Evolutionary conservation across 2,888 invertebrate species (phyloP).

Genomic region (Catocala nupta): DNA sequence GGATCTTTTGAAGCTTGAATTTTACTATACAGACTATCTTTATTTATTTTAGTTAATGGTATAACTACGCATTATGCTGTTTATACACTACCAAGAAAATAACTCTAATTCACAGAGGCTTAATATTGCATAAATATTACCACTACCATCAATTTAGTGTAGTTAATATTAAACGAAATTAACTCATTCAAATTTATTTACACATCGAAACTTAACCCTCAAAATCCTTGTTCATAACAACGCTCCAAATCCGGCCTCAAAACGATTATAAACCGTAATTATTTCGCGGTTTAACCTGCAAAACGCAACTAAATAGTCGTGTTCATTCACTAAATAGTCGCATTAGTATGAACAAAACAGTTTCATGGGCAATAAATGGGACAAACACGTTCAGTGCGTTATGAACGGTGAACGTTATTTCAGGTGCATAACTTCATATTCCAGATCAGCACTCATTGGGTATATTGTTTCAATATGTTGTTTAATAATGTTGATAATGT

Average conservation of each 20-base stretch:
- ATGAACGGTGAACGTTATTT: constrained; percentile 1
- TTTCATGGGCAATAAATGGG: background rate
- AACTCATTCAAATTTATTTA: background rate
- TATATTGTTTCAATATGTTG: background rate
- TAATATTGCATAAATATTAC: too few relatives aligned
- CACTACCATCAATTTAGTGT: too few relatives aligned
- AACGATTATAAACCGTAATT: background rate
- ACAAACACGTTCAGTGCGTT: background rate
- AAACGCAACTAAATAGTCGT: constrained; percentile 2
- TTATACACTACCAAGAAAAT: too few relatives aligned
- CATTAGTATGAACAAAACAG: background rate
- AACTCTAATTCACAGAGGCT: too few relatives aligned
- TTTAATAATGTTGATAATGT: background rate
- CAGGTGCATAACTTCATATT: constrained; percentile 4
- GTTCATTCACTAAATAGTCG: constrained; percentile 2
- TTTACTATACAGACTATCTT: too few relatives aligned
- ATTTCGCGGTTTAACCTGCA: background rate
- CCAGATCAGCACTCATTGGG: background rate
- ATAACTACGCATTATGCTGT: too few relatives aligned
- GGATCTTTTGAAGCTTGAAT: too few relatives aligned
- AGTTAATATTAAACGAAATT: too few relatives aligned
- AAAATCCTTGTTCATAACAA: background rate
- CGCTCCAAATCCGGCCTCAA: background rate
- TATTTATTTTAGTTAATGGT: too few relatives aligned
- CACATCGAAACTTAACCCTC: background rate